phyloP scores from a whole-genome alignment of 2,888 invertebrate species.

The Acutogordius australiensis region DNA sequence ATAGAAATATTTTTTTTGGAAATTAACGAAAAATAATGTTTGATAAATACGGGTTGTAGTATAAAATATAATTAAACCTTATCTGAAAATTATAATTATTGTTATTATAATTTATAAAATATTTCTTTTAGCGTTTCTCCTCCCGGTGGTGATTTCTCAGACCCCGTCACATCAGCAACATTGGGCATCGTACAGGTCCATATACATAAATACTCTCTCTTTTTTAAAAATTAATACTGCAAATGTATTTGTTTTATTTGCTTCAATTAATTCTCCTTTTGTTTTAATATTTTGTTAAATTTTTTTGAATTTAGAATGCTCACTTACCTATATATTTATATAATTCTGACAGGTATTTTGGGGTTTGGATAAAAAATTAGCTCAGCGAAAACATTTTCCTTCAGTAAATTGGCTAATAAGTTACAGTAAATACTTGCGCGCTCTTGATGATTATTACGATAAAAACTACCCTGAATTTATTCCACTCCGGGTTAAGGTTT shows the following conservation, averaged over 20 bases:
- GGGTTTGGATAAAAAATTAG: conserved; percentile 92
- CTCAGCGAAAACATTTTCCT: conserved; percentile 96
- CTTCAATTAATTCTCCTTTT: too few species aligned
- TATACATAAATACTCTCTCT: too few species aligned
- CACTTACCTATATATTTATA: too few species aligned
- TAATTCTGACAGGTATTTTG: conserved; percentile 60
- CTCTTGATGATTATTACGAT: conserved; percentile 94
- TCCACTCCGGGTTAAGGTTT: conserved; percentile 66
- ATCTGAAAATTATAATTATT: not conserved
- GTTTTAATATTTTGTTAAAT: too few species aligned
- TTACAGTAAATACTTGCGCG: conserved; percentile 89
- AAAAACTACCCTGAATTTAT: conserved; percentile 91
- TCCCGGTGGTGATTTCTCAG: conserved; percentile 98
- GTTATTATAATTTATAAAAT: not conserved
- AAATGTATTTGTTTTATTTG: too few species aligned
- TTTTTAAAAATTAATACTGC: too few species aligned
- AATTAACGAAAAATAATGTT: too few species aligned
- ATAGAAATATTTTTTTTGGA: too few species aligned
- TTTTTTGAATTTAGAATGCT: too few species aligned
- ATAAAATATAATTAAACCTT: too few species aligned
- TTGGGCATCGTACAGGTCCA: conserved; percentile 76
- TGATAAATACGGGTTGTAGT: too few species aligned
- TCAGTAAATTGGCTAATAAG: conserved; percentile 99
- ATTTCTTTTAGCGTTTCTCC: conserved; percentile 49
- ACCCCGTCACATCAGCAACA: conserved; percentile 95